Conservation (phyloP, 2,113 vertebrate species). For the Lepus americanus region DNA sequence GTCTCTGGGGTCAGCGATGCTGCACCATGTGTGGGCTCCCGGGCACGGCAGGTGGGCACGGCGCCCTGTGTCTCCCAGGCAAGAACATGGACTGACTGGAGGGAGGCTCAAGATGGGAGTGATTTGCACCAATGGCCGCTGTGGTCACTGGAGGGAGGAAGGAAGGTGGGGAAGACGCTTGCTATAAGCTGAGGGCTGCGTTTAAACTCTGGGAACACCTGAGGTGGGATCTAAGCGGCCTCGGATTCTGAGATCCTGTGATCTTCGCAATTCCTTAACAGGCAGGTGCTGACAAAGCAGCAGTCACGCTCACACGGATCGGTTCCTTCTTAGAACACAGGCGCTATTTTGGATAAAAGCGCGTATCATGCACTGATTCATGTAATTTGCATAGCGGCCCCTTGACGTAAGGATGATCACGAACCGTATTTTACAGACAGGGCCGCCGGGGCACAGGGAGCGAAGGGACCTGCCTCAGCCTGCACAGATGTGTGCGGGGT, state of each 20-base stretch:
- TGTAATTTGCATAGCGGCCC: background rate
- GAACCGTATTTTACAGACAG: background rate
- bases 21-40: background rate
- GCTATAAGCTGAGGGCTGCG: background rate
- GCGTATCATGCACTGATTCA: background rate
- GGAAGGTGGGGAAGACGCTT: background rate
- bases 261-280: background rate
- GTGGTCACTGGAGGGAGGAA: background rate
- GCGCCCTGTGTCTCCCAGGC: background rate
- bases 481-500: no score
- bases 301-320: background rate
- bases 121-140: background rate
- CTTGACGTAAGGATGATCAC: background rate
- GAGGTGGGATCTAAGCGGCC: background rate
- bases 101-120: background rate
- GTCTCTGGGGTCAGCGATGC: background rate
- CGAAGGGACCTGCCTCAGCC: background rate
- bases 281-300: background rate
- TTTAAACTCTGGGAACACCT: background rate
- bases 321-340: background rate
- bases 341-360: slow-evolving; percentile 1
- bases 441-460: background rate
- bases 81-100: background rate
- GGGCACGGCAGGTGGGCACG: background rate
- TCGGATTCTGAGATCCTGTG: background rate